These are phyloP conservation scores for Sarcophaga bullata DNA, from an alignment of 1,140 invertebrate genomes.

Conservation along the genomic window DNA sequence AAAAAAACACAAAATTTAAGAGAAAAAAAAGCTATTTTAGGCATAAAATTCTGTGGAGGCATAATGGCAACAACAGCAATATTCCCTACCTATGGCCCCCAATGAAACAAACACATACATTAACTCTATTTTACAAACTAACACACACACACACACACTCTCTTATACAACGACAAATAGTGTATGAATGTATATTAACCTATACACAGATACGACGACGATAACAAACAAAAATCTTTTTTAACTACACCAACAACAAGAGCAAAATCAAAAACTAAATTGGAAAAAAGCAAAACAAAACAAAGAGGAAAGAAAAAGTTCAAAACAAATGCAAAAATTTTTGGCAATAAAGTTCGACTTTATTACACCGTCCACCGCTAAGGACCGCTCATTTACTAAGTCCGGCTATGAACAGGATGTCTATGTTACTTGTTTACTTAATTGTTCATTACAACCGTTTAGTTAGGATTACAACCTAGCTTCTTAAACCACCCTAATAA, in stretches of 20 bases:
- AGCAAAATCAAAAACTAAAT: slow-evolving; percentile 52
- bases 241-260: slow-evolving; percentile 50
- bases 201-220: slow-evolving; percentile 14
- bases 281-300: slow-evolving; percentile 40
- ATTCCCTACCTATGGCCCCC: neutral
- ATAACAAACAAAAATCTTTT: slow-evolving; percentile 45
- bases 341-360: neutral
- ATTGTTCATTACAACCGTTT: too few relatives aligned
- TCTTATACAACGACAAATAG: neutral
- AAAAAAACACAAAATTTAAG: neutral
- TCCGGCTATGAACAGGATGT: too few relatives aligned
- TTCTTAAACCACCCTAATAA: too few relatives aligned
- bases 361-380: too few relatives aligned
- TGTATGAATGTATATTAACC: neutral
- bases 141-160: neutral
- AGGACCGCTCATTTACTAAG: too few relatives aligned
- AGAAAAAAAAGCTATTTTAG: neutral
- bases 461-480: too few relatives aligned
- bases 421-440: too few relatives aligned
- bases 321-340: slow-evolving; percentile 26
- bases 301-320: neutral
- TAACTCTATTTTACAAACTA: neutral
- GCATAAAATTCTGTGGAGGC: neutral
- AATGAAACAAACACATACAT: neutral
- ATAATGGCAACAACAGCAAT: neutral